phyloP scores from a whole-genome alignment of 2,113 vertebrate species.

The Sciurus niger region DNA sequence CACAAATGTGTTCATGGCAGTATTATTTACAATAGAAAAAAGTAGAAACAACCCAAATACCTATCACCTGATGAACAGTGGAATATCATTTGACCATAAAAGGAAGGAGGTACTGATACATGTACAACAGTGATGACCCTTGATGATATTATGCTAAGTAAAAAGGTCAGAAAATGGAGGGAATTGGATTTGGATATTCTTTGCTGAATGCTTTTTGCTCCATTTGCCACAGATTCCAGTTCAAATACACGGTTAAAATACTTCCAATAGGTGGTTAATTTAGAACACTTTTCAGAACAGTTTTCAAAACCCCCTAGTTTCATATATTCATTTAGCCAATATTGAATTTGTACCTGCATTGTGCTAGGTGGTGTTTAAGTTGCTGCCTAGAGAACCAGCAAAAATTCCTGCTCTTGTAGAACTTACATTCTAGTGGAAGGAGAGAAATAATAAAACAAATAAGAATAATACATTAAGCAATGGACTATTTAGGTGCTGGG shows the following conservation, averaged over 20 bases:
- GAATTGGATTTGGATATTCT: neutral
- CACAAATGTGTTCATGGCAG: neutral
- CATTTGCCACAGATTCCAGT: slow-evolving; percentile 13
- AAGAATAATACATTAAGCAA: slow-evolving; percentile 21
- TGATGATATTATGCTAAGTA: neutral
- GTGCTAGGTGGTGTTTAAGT: neutral
- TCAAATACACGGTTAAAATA: slow-evolving; percentile 19
- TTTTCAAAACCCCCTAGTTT: slow-evolving; percentile 3
- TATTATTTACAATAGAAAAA: slow-evolving; percentile 18
- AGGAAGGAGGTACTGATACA: neutral
- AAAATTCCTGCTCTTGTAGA: neutral
- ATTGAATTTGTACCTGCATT: neutral
- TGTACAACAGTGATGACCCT: neutral
- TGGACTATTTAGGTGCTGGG: neutral
- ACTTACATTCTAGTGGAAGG: neutral
- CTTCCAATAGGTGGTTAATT: neutral
- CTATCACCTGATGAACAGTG: neutral
- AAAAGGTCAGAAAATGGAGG: neutral
- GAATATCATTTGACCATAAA: neutral
- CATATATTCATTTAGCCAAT: neutral
- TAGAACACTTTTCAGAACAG: neutral
- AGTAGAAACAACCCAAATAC: neutral
- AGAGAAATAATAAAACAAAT: slow-evolving; percentile 2
- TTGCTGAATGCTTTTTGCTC: slow-evolving; percentile 31
- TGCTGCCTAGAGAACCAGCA: neutral